Evolutionary conservation across 2,113 vertebrate genomes (phyloP), one percentile per base, ranked within the genome.

Genomic region (Motacilla alba): DNA sequence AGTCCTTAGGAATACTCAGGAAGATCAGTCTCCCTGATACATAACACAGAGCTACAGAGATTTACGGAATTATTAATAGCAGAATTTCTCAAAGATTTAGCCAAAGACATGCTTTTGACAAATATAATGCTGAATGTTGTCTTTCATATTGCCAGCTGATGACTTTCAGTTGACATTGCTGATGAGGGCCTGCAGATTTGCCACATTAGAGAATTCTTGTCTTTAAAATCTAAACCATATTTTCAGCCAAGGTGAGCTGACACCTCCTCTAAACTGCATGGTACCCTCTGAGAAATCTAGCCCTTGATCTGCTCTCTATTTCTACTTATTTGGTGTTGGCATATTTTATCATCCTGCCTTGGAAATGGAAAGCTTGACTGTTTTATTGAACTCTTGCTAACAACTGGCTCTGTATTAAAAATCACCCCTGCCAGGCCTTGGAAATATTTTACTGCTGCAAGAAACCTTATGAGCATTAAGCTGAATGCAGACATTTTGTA

Each of bases 361-460:
- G 69, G 74, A 94, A 95, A 78, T 73, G 5, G 77, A 91, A 91
- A 82, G 17, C 60, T 78, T 66, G 83, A 35, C 66, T 95, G 49
- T 93, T 95, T 93, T 89, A 90, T 84, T 73, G 74, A 94, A 68
- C 58, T 87, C 31, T 79, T 58, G 58, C 18, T 79, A 95, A 82
- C 41, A 93, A 76, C 47, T 87, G 58, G 4, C 28, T 82, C 27
- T 46, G 22, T 82, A 76, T 82, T 94, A 84, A 89, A 94, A 91
- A 92, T 82, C 9, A 69, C 49, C 27, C 44, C 69, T 84, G 26
- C 23, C 74, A 94, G 10, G 5, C 11, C 43, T 83, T 1, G 2
- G 56, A 85, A 79, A 69, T 93, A 73, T 63, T 90, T 93, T 73
- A 85, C 21, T 76, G 30, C 69, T 69, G 39, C 23, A 89, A 79